Percentiles rank a stretch among this genome's conserved stretches.
phyloP scores from a whole-genome alignment of 2,113 vertebrate genomes.

The Oenanthe oenanthe region DNA sequence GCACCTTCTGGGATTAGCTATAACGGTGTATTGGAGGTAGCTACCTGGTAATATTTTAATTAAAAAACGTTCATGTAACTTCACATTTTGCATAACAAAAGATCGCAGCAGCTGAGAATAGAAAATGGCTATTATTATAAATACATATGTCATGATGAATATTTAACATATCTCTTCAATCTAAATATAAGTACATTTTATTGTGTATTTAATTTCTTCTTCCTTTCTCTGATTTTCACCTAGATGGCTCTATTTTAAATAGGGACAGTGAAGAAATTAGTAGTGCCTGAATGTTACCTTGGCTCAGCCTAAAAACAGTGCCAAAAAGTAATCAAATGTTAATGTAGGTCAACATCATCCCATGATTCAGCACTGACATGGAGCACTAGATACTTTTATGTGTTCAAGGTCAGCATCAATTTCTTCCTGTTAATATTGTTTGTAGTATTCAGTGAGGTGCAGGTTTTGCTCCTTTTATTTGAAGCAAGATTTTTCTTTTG shows the following conservation, averaged over 20 bases:
- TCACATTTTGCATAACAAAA: conserved; percentile 1
- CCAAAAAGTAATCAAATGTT: conserved; percentile 15
- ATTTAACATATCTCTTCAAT: background rate
- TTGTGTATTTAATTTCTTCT: background rate
- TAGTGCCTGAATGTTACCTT: background rate
- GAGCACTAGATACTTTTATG: background rate
- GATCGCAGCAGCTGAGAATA: background rate
- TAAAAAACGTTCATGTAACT: background rate
- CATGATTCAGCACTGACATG: background rate
- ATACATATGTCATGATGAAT: background rate
- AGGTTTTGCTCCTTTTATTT: background rate
- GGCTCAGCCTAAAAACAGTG: background rate
- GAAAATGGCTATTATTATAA: background rate
- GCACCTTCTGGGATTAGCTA: background rate
- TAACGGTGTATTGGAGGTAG: background rate
- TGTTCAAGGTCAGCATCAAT: conserved; percentile 3
- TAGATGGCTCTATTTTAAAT: background rate
- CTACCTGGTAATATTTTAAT: background rate
- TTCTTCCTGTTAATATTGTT: background rate
- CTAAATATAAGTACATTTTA: background rate
- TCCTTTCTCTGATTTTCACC: background rate
- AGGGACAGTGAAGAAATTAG: background rate
- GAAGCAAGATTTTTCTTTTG: background rate
- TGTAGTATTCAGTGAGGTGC: background rate
- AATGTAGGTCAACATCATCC: background rate